Evolutionary conservation across 1,140 invertebrate species (phyloP).

Genomic region (Steinernema feltiae): DNA sequence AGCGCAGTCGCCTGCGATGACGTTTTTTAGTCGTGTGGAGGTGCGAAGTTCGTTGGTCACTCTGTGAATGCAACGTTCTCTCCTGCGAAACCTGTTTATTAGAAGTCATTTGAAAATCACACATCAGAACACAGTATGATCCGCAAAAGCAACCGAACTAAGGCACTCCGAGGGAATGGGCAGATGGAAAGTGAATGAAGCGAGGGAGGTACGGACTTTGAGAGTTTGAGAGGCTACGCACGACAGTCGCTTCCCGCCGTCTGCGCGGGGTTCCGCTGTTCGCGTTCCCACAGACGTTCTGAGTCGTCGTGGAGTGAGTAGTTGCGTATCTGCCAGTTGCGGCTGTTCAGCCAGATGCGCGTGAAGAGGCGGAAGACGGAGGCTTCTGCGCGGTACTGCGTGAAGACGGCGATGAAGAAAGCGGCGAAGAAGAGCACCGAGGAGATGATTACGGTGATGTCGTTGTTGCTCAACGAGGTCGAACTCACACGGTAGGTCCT

Average conservation of each 20-base stretch:
- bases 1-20: neutral
- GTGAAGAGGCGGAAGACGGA: slow-evolving; percentile 27
- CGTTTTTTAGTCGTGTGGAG: too few relatives aligned
- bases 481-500: slow-evolving; percentile 23
- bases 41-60: too few relatives aligned
- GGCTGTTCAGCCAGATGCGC: slow-evolving; percentile 30
- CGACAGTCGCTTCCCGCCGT: neutral
- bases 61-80: too few relatives aligned
- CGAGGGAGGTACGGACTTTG: neutral
- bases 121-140: neutral
- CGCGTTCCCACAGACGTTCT: neutral
- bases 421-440: slow-evolving; percentile 31
- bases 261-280: neutral
- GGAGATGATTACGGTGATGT: slow-evolving; percentile 27
- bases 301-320: slow-evolving; percentile 16
- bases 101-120: neutral
- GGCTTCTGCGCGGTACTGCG: slow-evolving; percentile 28
- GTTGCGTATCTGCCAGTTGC: slow-evolving; percentile 29
- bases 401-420: slow-evolving; percentile 35
- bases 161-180: slow-evolving; percentile 9
- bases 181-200: neutral
- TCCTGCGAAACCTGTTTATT: neutral
- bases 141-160: neutral
- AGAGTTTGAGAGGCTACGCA: neutral
- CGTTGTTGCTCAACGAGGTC: slow-evolving; percentile 24